Base-by-base conservation (phyloP, 2,888 invertebrate genomes). In the Dicycla oo region DNA sequence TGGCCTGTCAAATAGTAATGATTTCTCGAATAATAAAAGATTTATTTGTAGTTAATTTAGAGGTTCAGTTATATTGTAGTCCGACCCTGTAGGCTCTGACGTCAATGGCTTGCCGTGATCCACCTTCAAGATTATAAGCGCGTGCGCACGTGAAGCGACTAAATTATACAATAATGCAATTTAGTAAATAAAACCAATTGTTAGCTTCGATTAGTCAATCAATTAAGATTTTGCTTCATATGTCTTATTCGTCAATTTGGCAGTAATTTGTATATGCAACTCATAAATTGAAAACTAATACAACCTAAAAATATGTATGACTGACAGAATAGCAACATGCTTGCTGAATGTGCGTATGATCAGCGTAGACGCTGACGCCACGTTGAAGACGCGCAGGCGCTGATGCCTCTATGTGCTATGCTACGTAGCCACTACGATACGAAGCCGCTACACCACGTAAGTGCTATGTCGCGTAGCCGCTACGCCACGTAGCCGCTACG, bases 11-110 rank as follows among this genome's bases (percentile, higher is more conserved):
- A 76, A 51, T 53, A 45, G 47, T 11, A 45, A 56, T 54, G 0
- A 40, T 66, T 43, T 62, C 13, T 80, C 1, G 11, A 63, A 75
- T 51, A 56, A 63, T 75, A 47, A 18, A 65, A 67, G 45, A 66
- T 69, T 73, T 63, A 66, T 73, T 73, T 77, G 26, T 60, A 57
- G 62, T 73, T 51, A 63, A 75, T 70, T 74, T 66, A 64, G 65
- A 70, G 60, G 66, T 63, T 67, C 77, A 69, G 80, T 69, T 69
- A 77, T 79, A 75, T 79, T 82, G 78, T 84, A 47, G 72, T 67
- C 73, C 86, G 89, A 89, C 90, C 89, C 90, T 89, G 90, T 83
- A 67, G 69, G 45, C 63, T 66, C 57, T 92, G 92, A 92, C 92
- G 92, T 92, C 92, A 92, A 90, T 90, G 79, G 75, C 78, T 82